Conservation (phyloP, 2,113 vertebrate species). For the Setophaga petechia region DNA sequence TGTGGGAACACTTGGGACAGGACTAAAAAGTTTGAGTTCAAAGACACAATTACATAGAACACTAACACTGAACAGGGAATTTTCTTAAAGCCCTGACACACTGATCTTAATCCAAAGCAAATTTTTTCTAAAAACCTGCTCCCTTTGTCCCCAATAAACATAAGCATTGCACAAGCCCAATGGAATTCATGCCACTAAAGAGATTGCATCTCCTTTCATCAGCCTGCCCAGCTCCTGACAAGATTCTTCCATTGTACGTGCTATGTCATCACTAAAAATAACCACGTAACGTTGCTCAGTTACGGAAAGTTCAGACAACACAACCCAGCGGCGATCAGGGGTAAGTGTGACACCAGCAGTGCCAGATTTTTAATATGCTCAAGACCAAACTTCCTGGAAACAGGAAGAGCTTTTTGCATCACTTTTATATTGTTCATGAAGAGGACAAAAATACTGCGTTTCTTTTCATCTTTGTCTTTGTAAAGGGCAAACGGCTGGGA, state of each 20-base stretch:
- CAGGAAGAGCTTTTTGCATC: not conserved
- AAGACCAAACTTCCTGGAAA: not conserved
- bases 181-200: not conserved
- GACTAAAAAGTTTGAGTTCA: not conserved
- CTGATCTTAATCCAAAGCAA: not conserved
- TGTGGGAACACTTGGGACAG: too few species aligned
- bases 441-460: fast-evolving
- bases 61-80: fast-evolving
- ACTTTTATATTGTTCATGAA: not conserved
- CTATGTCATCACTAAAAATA: constrained; percentile 47
- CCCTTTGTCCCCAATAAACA: not conserved
- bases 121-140: fast-evolving
- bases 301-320: not conserved
- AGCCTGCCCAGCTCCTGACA: not conserved
- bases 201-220: not conserved
- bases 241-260: not conserved
- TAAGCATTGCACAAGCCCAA: not conserved
- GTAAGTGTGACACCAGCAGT: not conserved
- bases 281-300: not conserved
- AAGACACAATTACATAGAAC: fast-evolving
- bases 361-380: not conserved
- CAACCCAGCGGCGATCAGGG: not conserved
- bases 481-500: not conserved
- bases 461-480: not conserved
- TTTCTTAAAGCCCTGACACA: not conserved